These are phyloP conservation scores for Pinctada fucata DNA, from an alignment of 2,888 invertebrate genomes.

Conservation along the genomic window DNA sequence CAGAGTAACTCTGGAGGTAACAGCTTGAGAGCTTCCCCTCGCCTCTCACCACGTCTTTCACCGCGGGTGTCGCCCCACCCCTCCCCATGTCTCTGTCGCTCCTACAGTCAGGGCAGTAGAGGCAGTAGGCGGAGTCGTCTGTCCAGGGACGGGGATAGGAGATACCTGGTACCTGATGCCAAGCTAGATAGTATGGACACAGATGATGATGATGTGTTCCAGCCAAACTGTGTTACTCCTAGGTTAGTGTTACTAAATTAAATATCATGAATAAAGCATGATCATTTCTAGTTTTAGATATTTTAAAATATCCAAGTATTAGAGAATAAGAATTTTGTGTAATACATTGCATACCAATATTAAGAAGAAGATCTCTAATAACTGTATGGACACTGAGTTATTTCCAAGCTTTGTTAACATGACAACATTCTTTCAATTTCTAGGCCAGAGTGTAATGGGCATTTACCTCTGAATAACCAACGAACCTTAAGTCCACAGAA, in stretches of 20 bases:
- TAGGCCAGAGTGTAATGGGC: conserved; percentile 82
- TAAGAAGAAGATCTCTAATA: no score
- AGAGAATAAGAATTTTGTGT: no score
- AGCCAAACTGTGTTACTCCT: conserved; percentile 41
- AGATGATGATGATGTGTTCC: conserved; percentile 75
- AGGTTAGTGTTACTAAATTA: conserved; percentile 18
- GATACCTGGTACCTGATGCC: conserved; percentile 71
- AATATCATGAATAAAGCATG: no score
- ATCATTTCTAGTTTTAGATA: no score
- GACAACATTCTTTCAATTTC: conserved; percentile 6
- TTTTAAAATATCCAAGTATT: no score
- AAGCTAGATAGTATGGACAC: conserved; percentile 79
- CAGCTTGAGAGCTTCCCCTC: conserved; percentile 51
- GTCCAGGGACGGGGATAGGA: conserved; percentile 72
- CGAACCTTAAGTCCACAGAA: conserved; percentile 84
- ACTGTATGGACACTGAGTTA: no score
- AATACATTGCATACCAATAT: no score
- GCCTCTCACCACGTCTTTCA: conserved; percentile 63
- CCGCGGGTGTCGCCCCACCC: conserved; percentile 52
- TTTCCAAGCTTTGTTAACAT: no score
- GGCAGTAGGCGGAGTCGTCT: conserved; percentile 70
- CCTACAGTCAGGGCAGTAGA: conserved; percentile 75
- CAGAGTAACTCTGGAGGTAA: background rate
- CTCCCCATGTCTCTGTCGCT: conserved; percentile 66
- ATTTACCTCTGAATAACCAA: conserved; percentile 75